Conservation (phyloP, 2,797 vertebrate genomes). For the Sphaeramia orbicularis region DNA sequence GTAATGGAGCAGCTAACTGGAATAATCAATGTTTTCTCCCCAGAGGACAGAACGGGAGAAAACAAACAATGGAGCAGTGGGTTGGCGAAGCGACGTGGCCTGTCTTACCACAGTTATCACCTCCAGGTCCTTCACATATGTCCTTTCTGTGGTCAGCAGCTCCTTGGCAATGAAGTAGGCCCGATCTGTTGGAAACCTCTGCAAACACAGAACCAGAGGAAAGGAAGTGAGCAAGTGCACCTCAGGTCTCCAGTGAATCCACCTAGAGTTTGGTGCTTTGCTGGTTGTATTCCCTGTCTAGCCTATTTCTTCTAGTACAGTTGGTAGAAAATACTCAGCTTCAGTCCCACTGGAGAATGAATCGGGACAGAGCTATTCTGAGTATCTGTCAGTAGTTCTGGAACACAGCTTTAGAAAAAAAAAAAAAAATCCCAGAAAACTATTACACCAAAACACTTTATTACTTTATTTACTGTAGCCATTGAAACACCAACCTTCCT, state of each 20-base stretch:
- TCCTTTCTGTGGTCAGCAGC: constrained; percentile 93
- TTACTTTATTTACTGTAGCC: too few relatives aligned
- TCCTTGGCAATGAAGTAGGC: constrained; percentile 97
- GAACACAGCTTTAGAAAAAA: constrained; percentile 1
- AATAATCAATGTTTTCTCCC: constrained; percentile 73
- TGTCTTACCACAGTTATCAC: constrained; percentile 93
- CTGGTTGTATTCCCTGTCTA: constrained; percentile 9
- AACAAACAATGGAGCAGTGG: constrained; percentile 31
- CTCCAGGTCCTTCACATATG: constrained; percentile 96
- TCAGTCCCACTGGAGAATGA: constrained; percentile 51
- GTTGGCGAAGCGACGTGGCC: background rate
- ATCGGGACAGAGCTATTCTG: constrained; percentile 69
- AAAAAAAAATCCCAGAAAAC: too few relatives aligned
- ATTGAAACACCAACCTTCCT: constrained; percentile 86
- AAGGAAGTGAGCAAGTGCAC: constrained; percentile 11
- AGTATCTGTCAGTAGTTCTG: constrained; percentile 24
- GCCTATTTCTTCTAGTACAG: constrained; percentile 26
- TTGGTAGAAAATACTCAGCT: constrained; percentile 35
- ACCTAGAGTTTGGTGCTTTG: constrained; percentile 3
- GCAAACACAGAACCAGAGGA: constrained; percentile 52
- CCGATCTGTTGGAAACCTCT: constrained; percentile 94
- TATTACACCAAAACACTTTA: too few relatives aligned
- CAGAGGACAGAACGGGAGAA: constrained; percentile 37
- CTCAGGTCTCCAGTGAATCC: background rate
- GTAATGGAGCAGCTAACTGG: constrained; percentile 57